Conservation (phyloP, 2,888 invertebrate species). For the Sympetrum striolatum region DNA sequence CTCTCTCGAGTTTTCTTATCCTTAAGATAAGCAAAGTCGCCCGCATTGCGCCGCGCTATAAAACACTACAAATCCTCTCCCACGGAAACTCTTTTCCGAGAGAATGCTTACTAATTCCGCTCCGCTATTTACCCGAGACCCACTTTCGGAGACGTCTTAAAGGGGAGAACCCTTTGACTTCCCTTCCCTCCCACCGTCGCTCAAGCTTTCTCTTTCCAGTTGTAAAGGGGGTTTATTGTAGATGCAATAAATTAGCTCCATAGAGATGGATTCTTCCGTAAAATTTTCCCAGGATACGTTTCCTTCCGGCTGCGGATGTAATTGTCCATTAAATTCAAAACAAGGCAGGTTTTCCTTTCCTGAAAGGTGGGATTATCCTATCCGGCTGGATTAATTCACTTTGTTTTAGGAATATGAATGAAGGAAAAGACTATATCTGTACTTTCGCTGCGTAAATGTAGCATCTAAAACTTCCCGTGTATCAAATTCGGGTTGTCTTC, state of each 20-base stretch:
- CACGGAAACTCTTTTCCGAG: slow-evolving; percentile 25
- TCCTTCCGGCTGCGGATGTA: no score
- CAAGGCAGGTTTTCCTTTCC: no score
- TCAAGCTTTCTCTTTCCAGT: not conserved
- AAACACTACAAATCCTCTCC: not conserved
- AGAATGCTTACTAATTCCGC: slow-evolving; percentile 33
- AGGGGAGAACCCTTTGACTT: not conserved
- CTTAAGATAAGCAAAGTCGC: slow-evolving; percentile 31
- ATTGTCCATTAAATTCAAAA: no score
- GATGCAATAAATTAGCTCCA: not conserved
- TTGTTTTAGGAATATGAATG: no score
- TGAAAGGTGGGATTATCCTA: no score
- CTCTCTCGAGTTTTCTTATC: not conserved
- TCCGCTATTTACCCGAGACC: not conserved
- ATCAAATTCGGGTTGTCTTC: no score
- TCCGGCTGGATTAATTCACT: no score
- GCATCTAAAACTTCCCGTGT: no score
- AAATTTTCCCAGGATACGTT: no score
- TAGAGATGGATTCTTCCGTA: not conserved
- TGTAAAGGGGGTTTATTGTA: not conserved
- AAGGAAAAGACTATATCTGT: no score
- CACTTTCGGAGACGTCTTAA: not conserved
- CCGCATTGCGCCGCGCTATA: slow-evolving; percentile 7
- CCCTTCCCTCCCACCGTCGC: not conserved
- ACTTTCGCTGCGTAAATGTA: no score